These are phyloP conservation scores for Nemotelus pantherinus DNA, from an alignment of 2,888 invertebrate species.

Conservation along the genomic window DNA sequence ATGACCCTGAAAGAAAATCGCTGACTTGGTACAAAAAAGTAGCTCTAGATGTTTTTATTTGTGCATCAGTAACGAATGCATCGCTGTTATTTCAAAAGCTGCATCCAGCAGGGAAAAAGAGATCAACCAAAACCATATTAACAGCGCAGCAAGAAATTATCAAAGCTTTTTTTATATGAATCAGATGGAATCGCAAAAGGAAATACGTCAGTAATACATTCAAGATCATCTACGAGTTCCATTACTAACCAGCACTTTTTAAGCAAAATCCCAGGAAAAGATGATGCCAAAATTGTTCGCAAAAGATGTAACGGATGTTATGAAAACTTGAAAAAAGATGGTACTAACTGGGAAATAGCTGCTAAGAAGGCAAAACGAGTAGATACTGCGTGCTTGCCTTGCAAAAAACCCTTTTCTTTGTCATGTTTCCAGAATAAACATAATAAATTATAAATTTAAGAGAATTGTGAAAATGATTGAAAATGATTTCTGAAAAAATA, in stretches of 20 bases:
- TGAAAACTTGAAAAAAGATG: background rate
- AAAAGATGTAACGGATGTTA: conserved; percentile 7
- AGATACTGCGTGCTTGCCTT: conserved; percentile 7
- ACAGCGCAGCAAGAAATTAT: no score
- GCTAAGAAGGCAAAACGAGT: conserved; percentile 19
- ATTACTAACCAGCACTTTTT: background rate
- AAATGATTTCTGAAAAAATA: background rate
- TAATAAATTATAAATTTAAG: background rate
- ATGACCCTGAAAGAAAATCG: no score
- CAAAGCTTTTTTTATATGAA: conserved; percentile 5
- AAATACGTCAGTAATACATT: conserved; percentile 10
- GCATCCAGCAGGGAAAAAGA: no score
- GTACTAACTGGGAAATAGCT: conserved; percentile 12
- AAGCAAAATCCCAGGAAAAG: conserved; percentile 4
- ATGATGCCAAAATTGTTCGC: conserved; percentile 14
- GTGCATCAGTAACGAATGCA: no score
- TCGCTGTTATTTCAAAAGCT: no score
- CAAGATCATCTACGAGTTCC: conserved; percentile 4
- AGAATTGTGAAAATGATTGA: no score
- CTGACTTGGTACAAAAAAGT: no score
- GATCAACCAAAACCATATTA: no score
- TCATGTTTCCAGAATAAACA: conserved; percentile 12
- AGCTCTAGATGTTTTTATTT: no score
- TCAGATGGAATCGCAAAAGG: conserved; percentile 6
- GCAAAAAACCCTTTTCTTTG: conserved; percentile 14